phyloP scores from a whole-genome alignment of 1,140 invertebrate species.

The Druon quercuslanigerum region DNA sequence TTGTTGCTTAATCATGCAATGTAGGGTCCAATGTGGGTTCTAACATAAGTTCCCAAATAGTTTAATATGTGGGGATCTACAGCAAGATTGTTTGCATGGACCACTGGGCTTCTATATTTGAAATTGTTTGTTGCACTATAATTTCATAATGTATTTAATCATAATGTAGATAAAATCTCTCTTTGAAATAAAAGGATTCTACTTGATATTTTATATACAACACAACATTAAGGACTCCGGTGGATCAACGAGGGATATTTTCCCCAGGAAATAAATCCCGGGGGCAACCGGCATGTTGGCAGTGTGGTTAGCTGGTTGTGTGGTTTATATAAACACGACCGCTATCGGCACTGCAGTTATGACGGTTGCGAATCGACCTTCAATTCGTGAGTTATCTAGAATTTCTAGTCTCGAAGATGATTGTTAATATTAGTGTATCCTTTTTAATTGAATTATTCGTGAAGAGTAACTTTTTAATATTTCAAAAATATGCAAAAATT shows the following conservation, averaged over 20 bases:
- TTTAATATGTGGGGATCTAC: too few relatives aligned
- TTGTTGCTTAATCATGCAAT: too few relatives aligned
- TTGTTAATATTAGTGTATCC: neutral
- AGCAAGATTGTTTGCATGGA: too few relatives aligned
- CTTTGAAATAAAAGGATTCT: too few relatives aligned
- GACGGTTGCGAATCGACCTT: slow-evolving; percentile 72
- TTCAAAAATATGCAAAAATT: too few relatives aligned
- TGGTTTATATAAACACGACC: slow-evolving; percentile 85
- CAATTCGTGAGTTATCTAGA: neutral
- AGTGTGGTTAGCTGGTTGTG: slow-evolving; percentile 99
- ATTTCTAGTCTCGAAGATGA: neutral
- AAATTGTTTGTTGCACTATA: too few relatives aligned
- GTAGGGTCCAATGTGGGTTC: too few relatives aligned
- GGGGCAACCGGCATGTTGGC: slow-evolving; percentile 85
- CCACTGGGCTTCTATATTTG: too few relatives aligned
- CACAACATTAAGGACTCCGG: neutral
- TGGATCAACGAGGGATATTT: neutral
- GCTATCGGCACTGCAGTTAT: slow-evolving; percentile 94
- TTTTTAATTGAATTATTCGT: neutral
- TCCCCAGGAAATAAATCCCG: neutral
- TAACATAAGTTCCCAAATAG: too few relatives aligned
- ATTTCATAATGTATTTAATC: too few relatives aligned
- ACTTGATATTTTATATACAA: too few relatives aligned
- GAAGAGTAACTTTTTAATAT: neutral
- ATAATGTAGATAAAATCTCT: too few relatives aligned